Conservation (phyloP, 2,113 vertebrate species). For the Siniperca chuatsi region DNA sequence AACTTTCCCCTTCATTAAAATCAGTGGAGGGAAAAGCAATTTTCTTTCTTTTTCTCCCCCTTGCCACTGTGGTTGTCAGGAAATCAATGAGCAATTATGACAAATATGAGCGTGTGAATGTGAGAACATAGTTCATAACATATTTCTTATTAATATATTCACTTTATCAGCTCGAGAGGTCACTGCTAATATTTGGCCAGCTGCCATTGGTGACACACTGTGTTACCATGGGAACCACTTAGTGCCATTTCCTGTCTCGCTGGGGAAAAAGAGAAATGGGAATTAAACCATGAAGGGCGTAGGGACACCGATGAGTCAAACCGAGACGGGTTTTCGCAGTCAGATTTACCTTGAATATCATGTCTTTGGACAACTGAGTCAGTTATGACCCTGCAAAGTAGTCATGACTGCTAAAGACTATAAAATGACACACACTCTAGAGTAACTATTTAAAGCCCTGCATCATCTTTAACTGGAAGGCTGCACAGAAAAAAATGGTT, state of each 20-base stretch:
- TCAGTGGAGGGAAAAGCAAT: not conserved
- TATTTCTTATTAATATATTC: constrained; percentile 12
- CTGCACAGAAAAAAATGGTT: not conserved
- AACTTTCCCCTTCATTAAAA: not conserved
- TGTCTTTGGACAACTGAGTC: not conserved
- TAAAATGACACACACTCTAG: not conserved
- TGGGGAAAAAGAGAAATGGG: not conserved
- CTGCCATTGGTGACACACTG: not conserved
- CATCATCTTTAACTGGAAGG: not conserved
- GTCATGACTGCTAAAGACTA: not conserved
- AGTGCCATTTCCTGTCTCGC: not conserved
- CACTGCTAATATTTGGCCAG: constrained; percentile 28
- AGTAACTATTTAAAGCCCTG: not conserved
- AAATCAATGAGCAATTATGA: not conserved
- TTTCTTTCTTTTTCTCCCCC: not conserved
- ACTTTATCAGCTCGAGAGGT: constrained; percentile 13
- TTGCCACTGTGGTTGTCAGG: not conserved
- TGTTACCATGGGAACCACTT: constrained; percentile 8
- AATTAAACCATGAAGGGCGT: not conserved
- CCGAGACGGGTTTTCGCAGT: not conserved
- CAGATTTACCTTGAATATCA: not conserved
- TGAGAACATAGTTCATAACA: not conserved
- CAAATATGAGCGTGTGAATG: not conserved
- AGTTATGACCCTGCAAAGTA: not conserved
- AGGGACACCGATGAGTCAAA: not conserved